A percentile compares a stretch with the other conserved stretches of the same genome.
phyloP scores from a whole-genome alignment of 1,140 invertebrate genomes.

The Maniola jurtina region DNA sequence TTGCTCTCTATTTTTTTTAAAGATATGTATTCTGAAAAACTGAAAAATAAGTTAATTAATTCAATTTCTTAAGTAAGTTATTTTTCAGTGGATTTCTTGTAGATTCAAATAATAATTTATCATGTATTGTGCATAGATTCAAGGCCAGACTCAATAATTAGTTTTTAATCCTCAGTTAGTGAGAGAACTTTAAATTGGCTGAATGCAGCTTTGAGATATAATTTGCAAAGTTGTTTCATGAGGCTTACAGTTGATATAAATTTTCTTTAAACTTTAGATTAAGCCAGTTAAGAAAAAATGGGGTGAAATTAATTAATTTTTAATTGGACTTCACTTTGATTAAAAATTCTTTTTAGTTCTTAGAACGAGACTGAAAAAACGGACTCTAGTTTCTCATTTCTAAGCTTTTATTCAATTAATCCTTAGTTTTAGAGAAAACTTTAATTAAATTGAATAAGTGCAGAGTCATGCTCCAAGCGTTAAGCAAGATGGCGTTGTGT shows the following conservation, averaged over 20 bases:
- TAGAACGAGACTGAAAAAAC: no score
- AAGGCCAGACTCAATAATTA: not conserved
- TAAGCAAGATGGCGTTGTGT: not conserved
- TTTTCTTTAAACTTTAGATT: no score
- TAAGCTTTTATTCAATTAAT: not conserved
- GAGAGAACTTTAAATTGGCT: not conserved
- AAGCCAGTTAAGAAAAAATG: no score
- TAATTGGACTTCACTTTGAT: not conserved
- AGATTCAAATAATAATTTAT: no score
- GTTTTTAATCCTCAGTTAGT: not conserved
- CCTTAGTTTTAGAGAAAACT: not conserved
- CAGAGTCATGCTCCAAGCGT: not conserved
- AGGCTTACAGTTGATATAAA: not conserved
- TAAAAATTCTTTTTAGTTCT: not conserved
- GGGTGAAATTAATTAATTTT: not conserved
- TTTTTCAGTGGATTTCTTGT: no score
- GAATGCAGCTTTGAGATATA: not conserved
- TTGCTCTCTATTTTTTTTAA: no score
- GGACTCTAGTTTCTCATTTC: not conserved
- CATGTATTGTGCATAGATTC: not conserved
- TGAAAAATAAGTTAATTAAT: no score
- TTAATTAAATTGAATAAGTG: not conserved
- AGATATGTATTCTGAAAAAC: no score
- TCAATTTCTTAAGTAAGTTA: no score
- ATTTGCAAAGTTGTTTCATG: not conserved